These are phyloP conservation scores for Cyphomyrus discorhynchus DNA, from an alignment of 2,113 vertebrate species.

Conservation along the genomic window DNA sequence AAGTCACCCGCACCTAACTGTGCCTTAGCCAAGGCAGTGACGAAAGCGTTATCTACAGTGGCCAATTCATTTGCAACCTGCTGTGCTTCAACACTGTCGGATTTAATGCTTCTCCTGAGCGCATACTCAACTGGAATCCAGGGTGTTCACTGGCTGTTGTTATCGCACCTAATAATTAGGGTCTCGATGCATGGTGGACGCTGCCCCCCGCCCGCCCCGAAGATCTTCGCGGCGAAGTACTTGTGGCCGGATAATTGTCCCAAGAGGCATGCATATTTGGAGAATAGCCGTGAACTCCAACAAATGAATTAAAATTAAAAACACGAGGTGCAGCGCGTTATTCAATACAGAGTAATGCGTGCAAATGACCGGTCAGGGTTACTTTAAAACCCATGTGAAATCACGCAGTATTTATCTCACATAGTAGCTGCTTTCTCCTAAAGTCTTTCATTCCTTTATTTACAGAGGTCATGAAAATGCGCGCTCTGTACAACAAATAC, in stretches of 20 bases:
- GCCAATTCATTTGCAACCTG: background rate
- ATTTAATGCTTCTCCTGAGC: constrained; percentile 18
- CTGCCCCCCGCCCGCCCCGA: background rate
- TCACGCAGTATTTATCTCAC: background rate
- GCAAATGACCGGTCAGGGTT: background rate
- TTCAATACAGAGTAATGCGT: background rate
- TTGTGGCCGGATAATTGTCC: background rate
- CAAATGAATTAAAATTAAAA: background rate
- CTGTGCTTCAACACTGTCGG: constrained; percentile 13
- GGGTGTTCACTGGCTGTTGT: constrained; percentile 6
- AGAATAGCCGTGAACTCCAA: background rate
- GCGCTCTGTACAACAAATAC: background rate
- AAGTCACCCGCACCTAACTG: constrained; percentile 9
- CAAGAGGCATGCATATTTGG: background rate
- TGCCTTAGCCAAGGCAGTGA: background rate
- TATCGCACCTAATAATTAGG: background rate
- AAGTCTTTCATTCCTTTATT: background rate
- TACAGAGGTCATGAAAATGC: background rate
- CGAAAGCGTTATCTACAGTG: background rate
- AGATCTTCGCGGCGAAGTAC: background rate
- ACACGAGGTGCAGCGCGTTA: background rate
- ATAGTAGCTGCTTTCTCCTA: background rate
- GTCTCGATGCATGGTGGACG: background rate
- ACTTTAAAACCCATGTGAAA: background rate
- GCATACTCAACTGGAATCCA: constrained; percentile 42